A percentile compares a stretch with the other conserved stretches of the same genome.
Evolutionary conservation across 2,888 invertebrate genomes (phyloP).

Genomic region (Drosophila neotestacea): DNA sequence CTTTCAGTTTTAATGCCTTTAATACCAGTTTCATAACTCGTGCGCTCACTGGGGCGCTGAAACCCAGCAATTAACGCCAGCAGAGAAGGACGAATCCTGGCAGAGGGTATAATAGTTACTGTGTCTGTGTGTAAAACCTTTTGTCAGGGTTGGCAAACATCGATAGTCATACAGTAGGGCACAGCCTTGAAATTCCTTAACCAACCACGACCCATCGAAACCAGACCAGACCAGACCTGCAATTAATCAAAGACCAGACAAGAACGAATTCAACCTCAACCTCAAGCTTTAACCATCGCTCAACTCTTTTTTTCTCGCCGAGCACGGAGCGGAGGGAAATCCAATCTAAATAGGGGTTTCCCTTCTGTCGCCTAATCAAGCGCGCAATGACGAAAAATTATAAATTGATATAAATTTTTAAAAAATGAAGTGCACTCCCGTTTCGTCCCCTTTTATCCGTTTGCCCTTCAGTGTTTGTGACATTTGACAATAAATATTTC

Average conservation of each 20-base stretch:
- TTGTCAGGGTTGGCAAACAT: constrained; percentile 36
- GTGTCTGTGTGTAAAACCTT: constrained; percentile 14
- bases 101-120: constrained; percentile 18
- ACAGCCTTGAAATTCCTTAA: constrained; percentile 56
- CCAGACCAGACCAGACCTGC: constrained; percentile 42
- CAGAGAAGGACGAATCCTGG: constrained; percentile 26
- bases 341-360: constrained; percentile 54
- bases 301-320: constrained; percentile 63
- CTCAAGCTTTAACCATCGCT: constrained; percentile 32
- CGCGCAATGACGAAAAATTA: constrained; percentile 69
- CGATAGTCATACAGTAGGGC: constrained; percentile 38
- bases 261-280: constrained; percentile 30
- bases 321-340: constrained; percentile 31
- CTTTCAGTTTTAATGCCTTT: constrained; percentile 69
- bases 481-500: constrained; percentile 74
- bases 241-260: constrained; percentile 71
- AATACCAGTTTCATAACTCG: constrained; percentile 78
- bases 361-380: constrained; percentile 67
- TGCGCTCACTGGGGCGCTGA: constrained; percentile 73
- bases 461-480: constrained; percentile 63
- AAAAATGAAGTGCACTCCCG: constrained; percentile 71
- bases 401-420: constrained; percentile 78
- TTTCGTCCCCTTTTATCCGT: constrained; percentile 20
- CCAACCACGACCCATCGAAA: constrained; percentile 18
- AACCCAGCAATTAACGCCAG: constrained; percentile 72